Evolutionary conservation across 92 coral and sea anemone genomes (phyloP).

Genomic region (Parazoanthus darwini): DNA sequence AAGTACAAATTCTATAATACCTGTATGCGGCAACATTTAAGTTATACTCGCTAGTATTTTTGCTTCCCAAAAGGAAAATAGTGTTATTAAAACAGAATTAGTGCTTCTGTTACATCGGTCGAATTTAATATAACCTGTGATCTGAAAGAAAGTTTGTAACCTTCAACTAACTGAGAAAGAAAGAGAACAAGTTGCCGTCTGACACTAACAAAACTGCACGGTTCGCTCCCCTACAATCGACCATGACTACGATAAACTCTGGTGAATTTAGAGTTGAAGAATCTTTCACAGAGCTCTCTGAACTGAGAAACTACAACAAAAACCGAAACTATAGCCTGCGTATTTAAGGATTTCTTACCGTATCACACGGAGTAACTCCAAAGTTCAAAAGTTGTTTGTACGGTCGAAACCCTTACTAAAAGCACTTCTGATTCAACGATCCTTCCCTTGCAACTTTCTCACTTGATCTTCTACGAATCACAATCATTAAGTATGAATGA

Average conservation of each 20-base stretch:
- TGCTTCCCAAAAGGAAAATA: neutral
- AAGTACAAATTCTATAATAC: neutral
- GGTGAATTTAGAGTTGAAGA: neutral
- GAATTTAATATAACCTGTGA: neutral
- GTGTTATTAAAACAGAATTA: neutral
- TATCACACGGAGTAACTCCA: neutral
- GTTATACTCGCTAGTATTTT: too few species aligned
- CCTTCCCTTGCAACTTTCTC: neutral
- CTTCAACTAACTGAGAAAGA: too few species aligned
- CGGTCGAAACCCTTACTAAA: neutral
- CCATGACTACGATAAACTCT: too few species aligned
- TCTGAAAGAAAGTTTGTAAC: neutral
- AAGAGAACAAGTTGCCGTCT: too few species aligned
- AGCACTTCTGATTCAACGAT: neutral
- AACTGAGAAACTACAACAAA: neutral
- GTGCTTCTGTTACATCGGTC: neutral
- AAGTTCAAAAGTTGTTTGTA: neutral
- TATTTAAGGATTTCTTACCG: neutral
- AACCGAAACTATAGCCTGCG: too few species aligned
- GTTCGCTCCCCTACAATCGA: too few species aligned
- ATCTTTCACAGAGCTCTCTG: neutral
- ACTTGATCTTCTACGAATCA: neutral
- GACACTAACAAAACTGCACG: too few species aligned
- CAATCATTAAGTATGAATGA: neutral
- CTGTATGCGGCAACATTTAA: too few species aligned